Conservation (phyloP, 2,797 vertebrate genomes). For the Falco biarmicus region DNA sequence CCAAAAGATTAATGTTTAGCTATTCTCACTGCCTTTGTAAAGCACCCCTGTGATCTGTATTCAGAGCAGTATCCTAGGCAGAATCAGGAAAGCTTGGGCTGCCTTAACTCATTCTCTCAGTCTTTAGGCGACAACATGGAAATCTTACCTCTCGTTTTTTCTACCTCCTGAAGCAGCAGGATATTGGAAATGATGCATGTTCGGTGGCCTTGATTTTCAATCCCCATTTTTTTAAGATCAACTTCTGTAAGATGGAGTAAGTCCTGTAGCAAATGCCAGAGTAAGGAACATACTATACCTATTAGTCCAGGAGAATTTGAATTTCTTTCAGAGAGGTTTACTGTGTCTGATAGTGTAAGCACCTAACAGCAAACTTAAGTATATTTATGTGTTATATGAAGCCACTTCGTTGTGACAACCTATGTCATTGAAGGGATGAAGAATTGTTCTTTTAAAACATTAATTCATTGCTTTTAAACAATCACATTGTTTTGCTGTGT, state of each 20-base stretch:
- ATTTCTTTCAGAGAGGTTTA: background rate
- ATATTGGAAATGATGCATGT: slow-evolving; percentile 82
- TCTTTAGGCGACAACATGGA: slow-evolving; percentile 8
- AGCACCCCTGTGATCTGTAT: background rate
- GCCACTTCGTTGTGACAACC: background rate
- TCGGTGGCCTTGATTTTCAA: slow-evolving; percentile 80
- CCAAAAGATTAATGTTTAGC: background rate
- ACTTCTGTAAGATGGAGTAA: slow-evolving; percentile 78
- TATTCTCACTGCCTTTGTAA: background rate
- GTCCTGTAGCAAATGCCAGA: slow-evolving; percentile 67
- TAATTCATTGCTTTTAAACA: background rate
- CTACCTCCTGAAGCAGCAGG: slow-evolving; percentile 77
- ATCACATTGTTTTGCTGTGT: background rate
- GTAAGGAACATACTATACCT: background rate
- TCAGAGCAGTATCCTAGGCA: background rate
- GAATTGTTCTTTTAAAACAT: background rate
- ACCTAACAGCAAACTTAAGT: background rate
- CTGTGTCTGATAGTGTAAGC: background rate
- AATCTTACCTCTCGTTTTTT: slow-evolving; percentile 77
- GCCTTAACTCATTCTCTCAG: background rate
- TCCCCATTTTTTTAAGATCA: slow-evolving; percentile 77
- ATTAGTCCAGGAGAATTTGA: background rate
- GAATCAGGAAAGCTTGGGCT: background rate
- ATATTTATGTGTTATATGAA: background rate
- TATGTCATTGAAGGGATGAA: background rate